Conservation (phyloP, 2,113 vertebrate genomes). For the Lichenostomus cassidix region DNA sequence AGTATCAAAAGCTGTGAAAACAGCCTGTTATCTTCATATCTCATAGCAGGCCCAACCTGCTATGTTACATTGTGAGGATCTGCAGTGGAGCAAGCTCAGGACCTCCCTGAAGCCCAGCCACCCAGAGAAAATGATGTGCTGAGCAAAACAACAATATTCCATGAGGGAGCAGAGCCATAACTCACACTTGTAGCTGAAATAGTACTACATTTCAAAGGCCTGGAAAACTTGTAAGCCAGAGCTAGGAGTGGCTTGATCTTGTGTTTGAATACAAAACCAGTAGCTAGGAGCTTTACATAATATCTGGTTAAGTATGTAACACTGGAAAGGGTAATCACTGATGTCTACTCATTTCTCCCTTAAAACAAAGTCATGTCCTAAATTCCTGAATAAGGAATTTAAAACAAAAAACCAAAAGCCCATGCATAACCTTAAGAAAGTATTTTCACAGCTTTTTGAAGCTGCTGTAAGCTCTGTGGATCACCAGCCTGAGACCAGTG, state of each 20-base stretch:
- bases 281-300: neutral
- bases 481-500: neutral
- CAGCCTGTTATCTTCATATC: neutral
- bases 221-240: neutral
- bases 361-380: neutral
- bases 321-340: neutral
- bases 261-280: neutral
- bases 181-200: neutral
- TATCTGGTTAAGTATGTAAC: neutral
- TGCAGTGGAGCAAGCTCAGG: neutral
- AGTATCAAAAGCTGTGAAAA: neutral
- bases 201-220: neutral
- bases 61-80: neutral
- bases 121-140: neutral
- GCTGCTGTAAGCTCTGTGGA: neutral
- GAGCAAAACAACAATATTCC: neutral
- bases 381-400: neutral
- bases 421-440: neutral
- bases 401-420: neutral
- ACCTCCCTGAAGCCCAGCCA: neutral
- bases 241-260: neutral
- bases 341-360: neutral
- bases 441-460: neutral
- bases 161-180: accelerated
- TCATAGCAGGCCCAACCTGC: accelerated